These are phyloP conservation scores for Diuraphis noxia DNA, from an alignment of 1,140 invertebrate species.

Conservation along the genomic window DNA sequence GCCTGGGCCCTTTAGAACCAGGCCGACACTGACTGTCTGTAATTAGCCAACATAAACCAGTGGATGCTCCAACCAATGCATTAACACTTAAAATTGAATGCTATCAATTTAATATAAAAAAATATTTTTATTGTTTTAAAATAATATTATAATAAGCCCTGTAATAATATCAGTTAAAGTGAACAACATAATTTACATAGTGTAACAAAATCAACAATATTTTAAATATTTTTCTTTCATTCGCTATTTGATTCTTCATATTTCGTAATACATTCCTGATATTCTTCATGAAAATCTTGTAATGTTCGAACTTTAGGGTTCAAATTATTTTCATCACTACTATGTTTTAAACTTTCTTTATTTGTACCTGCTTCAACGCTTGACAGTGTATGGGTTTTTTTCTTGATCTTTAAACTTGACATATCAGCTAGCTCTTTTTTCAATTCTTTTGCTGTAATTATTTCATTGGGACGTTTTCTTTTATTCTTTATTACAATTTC, in stretches of 20 bases:
- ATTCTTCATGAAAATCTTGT: constrained; percentile 50
- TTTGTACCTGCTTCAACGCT: neutral
- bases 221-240: neutral
- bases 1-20: too few relatives aligned
- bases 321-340: neutral
- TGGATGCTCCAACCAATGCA: neutral
- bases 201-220: neutral
- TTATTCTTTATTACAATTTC: constrained; percentile 32
- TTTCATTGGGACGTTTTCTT: neutral
- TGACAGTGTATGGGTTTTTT: neutral
- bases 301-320: constrained; percentile 19
- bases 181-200: neutral
- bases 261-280: constrained; percentile 26
- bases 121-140: neutral
- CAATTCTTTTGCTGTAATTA: neutral
- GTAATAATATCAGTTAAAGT: neutral
- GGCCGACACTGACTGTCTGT: neutral
- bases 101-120: neutral
- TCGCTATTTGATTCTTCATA: constrained; percentile 27
- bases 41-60: neutral
- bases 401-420: neutral
- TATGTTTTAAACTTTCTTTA: neutral
- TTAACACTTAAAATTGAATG: neutral
- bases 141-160: neutral
- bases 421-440: neutral